A percentile compares a stretch with the other conserved stretches of the same genome.
Conservation (phyloP, 1,140 invertebrate species). For the Trigoniulus corallinus region DNA sequence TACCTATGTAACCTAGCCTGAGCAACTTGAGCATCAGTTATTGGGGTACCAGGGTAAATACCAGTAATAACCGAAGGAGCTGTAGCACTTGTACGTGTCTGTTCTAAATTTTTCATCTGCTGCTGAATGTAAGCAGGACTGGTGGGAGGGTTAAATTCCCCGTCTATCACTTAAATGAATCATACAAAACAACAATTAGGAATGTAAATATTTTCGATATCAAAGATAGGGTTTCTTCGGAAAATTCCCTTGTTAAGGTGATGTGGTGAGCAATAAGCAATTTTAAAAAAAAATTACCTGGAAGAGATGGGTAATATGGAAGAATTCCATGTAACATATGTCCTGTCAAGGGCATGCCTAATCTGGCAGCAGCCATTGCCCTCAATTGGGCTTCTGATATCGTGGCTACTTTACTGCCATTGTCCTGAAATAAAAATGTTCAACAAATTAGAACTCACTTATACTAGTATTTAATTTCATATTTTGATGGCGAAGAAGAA, state of each 20-base stretch:
- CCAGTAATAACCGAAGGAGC: slow-evolving; percentile 8
- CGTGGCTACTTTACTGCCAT: slow-evolving; percentile 33
- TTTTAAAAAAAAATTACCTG: slow-evolving; percentile 21
- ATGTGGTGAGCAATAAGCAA: not conserved
- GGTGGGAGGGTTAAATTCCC: slow-evolving; percentile 31
- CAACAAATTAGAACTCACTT: no score
- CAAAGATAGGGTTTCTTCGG: no score
- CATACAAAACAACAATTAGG: slow-evolving; percentile 10
- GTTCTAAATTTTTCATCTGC: slow-evolving; percentile 40
- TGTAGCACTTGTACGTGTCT: slow-evolving; percentile 18
- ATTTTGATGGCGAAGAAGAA: no score
- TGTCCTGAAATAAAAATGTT: no score
- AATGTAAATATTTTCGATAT: not conserved
- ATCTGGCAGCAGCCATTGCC: slow-evolving; percentile 47
- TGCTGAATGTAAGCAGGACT: slow-evolving; percentile 37
- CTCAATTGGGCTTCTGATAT: slow-evolving; percentile 62
- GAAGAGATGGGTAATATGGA: slow-evolving; percentile 54
- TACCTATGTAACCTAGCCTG: slow-evolving; percentile 46
- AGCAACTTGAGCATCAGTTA: slow-evolving; percentile 46
- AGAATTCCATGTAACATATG: slow-evolving; percentile 52
- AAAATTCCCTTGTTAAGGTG: no score
- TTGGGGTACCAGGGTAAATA: slow-evolving; percentile 27
- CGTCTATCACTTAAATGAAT: slow-evolving; percentile 37
- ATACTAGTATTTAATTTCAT: no score
- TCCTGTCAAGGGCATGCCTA: slow-evolving; percentile 51